These are phyloP conservation scores for Crotalus tigris DNA, from an alignment of 2,113 vertebrate genomes.

Conservation along the genomic window DNA sequence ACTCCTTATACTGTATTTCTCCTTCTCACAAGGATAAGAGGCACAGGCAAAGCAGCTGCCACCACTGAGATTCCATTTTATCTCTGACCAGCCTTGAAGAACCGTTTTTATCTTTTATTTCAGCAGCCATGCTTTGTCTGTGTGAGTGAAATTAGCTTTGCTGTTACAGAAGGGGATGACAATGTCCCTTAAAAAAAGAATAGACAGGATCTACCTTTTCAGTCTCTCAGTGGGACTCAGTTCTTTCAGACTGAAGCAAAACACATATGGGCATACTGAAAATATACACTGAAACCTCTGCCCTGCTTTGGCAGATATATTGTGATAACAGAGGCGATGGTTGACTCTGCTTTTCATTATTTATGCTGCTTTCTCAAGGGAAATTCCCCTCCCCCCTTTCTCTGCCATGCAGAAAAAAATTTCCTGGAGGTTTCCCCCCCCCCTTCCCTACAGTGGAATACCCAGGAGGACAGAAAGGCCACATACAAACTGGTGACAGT, in stretches of 20 bases:
- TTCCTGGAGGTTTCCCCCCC: rapidly evolving
- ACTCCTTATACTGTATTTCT: background rate
- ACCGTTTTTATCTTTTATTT: background rate
- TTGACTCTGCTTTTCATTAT: background rate
- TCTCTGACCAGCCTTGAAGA: background rate
- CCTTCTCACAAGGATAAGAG: background rate
- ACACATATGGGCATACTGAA: background rate
- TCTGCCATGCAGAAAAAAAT: background rate
- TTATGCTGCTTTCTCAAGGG: background rate
- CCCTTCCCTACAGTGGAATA: background rate
- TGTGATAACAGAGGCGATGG: background rate
- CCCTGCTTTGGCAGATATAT: background rate
- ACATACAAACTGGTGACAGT: background rate
- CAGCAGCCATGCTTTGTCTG: background rate
- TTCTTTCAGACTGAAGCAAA: background rate
- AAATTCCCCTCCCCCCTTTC: background rate
- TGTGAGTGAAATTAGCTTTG: background rate
- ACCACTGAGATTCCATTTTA: background rate
- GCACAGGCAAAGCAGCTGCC: background rate
- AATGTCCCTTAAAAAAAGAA: background rate
- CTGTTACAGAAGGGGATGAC: background rate
- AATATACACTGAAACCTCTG: background rate
- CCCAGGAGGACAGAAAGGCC: background rate
- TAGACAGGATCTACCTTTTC: background rate
- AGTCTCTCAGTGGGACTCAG: background rate